Base-by-base conservation (phyloP, 2,797 vertebrate genomes). In the Harpagifer antarcticus region DNA sequence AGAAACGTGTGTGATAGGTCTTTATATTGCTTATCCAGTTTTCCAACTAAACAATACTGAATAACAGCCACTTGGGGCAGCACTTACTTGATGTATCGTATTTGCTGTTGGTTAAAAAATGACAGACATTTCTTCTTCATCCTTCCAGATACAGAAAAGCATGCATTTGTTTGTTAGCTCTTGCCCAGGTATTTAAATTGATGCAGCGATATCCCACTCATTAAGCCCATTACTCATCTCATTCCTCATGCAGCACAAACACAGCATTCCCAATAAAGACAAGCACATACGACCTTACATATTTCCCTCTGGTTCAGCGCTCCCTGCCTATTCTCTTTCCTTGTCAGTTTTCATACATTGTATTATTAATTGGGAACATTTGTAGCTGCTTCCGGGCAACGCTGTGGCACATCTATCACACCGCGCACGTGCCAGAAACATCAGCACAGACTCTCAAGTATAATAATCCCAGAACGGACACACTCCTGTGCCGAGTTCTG, bases 281-380 rank as follows among this genome's bases (percentile, higher is more conserved):
- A 73, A 45, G 15, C 17, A 65, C 3, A 14, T 37, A 19, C 1
- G 59, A 5, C 23, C 17, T 12, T 15, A 23, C 4, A 61, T 10
- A n/a, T 15, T 37, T 59, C 52, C 44, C 14, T 27, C 37, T 13
- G 11, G 6, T n/a, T 68, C 55, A 64, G 20, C 42, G 63, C n/a
- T 62, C 0, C 54, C 12, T 27, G 9, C 40, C 20, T 57, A 42
- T 37, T 37, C 5, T 15, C 64, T 53, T 23, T 59, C 44, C 48
- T 53, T 74, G 52, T 80, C 72, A 71, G 40, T 71, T 85, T 82
- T 73, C 19, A 47, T 61, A 81, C 4, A 1, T 55, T 72, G 54
- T 72, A 5, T 70, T 73, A 57, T 82, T 37, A 79, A 82, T 78
- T 86, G 68, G 61, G n/a, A 76, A 67, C 49, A 72, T 86, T 83